These are phyloP conservation scores for Sebastes fasciatus DNA, from an alignment of 2,113 vertebrate species.

Conservation along the genomic window DNA sequence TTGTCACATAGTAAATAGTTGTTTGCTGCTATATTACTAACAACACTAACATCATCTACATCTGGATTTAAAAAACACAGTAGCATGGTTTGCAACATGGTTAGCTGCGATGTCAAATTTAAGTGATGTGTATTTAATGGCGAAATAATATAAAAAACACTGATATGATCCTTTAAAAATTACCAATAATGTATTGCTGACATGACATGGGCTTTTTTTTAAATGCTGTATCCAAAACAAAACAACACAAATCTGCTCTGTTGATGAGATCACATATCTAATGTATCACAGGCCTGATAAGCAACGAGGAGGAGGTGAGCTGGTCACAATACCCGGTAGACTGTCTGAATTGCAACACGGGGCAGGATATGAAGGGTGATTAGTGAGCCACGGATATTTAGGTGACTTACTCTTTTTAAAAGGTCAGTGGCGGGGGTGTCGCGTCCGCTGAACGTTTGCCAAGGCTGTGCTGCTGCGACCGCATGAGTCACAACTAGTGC, in stretches of 20 bases:
- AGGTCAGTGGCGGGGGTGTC: conserved; percentile 70
- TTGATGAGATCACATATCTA: conserved; percentile 5
- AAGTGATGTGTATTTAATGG: not conserved
- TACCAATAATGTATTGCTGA: not conserved
- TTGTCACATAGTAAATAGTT: too few species aligned
- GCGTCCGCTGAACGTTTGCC: conserved; percentile 50
- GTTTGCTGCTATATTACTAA: too few species aligned
- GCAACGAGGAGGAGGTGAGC: conserved; percentile 1
- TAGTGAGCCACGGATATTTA: conserved; percentile 50
- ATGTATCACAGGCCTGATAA: not conserved
- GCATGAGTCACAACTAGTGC: conserved; percentile 70
- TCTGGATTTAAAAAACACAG: not conserved
- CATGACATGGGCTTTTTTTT: not conserved
- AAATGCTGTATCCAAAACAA: conserved; percentile 38
- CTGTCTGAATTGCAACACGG: conserved; percentile 14
- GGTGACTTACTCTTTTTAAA: conserved; percentile 66
- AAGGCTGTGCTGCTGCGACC: conserved; percentile 34
- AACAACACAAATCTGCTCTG: not conserved
- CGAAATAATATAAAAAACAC: not conserved
- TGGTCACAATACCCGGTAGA: conserved; percentile 28
- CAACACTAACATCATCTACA: too few species aligned
- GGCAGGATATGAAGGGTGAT: conserved; percentile 57
- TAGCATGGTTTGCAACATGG: not conserved
- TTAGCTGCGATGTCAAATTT: not conserved
- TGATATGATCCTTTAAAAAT: not conserved